phyloP scores from a whole-genome alignment of 2,888 invertebrate species.

The Rotaria socialis region DNA sequence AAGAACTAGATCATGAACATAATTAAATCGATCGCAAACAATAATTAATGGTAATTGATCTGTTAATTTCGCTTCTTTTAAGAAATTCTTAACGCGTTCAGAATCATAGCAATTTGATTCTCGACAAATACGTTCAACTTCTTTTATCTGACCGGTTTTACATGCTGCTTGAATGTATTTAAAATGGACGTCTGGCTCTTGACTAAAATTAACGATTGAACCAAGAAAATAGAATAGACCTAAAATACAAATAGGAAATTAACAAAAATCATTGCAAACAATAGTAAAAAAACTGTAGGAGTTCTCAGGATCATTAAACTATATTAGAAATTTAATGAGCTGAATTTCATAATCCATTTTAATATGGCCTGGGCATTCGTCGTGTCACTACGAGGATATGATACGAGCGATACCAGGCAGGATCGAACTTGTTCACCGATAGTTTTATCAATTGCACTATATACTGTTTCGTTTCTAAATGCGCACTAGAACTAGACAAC shows the following conservation, averaged over 20 bases:
- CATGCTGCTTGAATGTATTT: constrained; percentile 99
- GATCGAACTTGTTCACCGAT: neutral
- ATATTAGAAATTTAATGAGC: neutral
- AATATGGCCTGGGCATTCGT: constrained; percentile 21
- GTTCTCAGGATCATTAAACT: constrained; percentile 33
- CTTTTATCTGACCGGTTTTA: constrained; percentile 98
- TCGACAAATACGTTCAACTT: constrained; percentile 95
- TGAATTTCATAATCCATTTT: neutral
- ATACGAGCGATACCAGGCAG: constrained; percentile 35
- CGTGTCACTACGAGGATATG: constrained; percentile 22
- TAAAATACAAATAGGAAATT: neutral
- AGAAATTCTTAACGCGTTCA: constrained; percentile 98
- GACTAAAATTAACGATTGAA: constrained; percentile 99
- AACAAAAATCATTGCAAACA: neutral
- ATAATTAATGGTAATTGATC: constrained; percentile 97
- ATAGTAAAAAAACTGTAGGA: neutral
- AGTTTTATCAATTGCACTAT: neutral
- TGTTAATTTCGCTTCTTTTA: constrained; percentile 95
- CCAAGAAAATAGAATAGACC: constrained; percentile 95
- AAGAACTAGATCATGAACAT: constrained; percentile 94
- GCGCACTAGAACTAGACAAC: too few species aligned
- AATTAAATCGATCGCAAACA: constrained; percentile 99
- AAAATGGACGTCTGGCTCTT: constrained; percentile 97
- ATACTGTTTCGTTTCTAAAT: neutral
- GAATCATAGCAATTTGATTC: constrained; percentile 98